Evolutionary conservation across 2,797 vertebrate genomes (phyloP).

Genomic region (Podarcis lilfordi): DNA sequence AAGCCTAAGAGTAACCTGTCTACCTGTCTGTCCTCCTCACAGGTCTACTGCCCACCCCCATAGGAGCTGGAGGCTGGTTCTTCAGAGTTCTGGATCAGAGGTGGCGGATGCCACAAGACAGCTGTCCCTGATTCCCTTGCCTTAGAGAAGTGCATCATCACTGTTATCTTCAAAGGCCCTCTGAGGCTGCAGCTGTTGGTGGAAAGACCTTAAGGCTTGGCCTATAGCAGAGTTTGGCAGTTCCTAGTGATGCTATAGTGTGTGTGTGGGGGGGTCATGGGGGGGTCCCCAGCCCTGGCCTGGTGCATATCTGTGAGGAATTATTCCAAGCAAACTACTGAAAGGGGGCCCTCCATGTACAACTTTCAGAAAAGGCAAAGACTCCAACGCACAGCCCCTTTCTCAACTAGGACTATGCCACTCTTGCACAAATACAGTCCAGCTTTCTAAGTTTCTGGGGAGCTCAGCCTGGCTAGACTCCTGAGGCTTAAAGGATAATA

Average conservation of each 20-base stretch:
- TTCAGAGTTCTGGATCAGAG: slow-evolving; percentile 49
- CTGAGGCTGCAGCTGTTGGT: background rate
- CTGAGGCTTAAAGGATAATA: too few relatives aligned
- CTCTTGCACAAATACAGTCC: background rate
- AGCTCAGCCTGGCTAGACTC: background rate
- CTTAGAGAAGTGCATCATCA: slow-evolving; percentile 2
- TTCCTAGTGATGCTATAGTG: too few relatives aligned
- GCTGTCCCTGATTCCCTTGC: slow-evolving; percentile 17
- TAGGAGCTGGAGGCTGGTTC: slow-evolving; percentile 38
- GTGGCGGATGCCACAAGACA: background rate
- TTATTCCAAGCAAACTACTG: too few relatives aligned
- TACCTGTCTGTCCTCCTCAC: slow-evolving; percentile 32
- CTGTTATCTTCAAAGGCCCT: background rate
- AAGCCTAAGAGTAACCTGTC: background rate
- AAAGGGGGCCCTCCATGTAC: too few relatives aligned
- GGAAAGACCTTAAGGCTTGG: background rate
- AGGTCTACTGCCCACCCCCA: slow-evolving; percentile 34
- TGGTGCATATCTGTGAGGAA: too few relatives aligned
- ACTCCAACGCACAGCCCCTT: background rate
- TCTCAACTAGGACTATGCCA: background rate
- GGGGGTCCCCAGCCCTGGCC: too few relatives aligned
- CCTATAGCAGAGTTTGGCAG: too few relatives aligned
- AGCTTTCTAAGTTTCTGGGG: background rate
- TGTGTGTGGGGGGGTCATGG: too few relatives aligned
- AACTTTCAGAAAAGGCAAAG: background rate